A percentile compares a stretch with the other conserved stretches of the same genome.
phyloP scores from a whole-genome alignment of 1,140 invertebrate species.

The Drosophila pachea region DNA sequence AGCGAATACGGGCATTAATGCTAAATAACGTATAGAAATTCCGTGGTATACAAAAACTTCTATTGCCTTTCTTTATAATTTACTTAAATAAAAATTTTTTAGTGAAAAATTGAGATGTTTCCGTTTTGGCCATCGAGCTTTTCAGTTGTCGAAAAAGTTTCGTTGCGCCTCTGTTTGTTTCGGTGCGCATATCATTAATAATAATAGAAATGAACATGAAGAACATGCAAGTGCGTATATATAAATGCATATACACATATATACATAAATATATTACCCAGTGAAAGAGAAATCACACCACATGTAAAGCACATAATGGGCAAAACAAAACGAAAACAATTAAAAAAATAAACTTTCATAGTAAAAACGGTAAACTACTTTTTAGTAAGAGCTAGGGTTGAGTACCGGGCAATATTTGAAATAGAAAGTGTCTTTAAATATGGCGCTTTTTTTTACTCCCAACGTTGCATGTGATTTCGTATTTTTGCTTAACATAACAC shows the following conservation, averaged over 20 bases:
- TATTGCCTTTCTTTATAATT: constrained; percentile 75
- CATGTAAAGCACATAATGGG: constrained; percentile 73
- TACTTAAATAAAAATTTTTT: constrained; percentile 66
- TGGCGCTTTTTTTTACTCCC: neutral
- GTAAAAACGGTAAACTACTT: constrained; percentile 28
- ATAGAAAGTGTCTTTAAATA: neutral
- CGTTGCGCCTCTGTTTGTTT: constrained; percentile 58
- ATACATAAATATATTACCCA: constrained; percentile 47
- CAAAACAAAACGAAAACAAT: constrained; percentile 53
- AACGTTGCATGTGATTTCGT: neutral
- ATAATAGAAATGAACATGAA: constrained; percentile 47
- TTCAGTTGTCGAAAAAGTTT: constrained; percentile 28
- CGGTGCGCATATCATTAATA: constrained; percentile 71
- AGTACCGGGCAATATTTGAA: neutral
- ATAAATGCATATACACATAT: constrained; percentile 49
- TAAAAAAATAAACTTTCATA: constrained; percentile 68
- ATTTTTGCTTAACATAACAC: neutral
- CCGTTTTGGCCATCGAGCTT: constrained; percentile 17
- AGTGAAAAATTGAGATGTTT: constrained; percentile 44
- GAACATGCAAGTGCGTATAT: constrained; percentile 40
- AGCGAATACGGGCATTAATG: constrained; percentile 52
- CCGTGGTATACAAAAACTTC: constrained; percentile 59
- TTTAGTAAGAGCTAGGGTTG: neutral
- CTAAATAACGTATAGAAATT: constrained; percentile 59
- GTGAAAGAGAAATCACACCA: constrained; percentile 59